Percentiles rank a stretch among this genome's conserved stretches.
Conservation (phyloP, 1,140 invertebrate genomes). For the Drosophila erecta region DNA sequence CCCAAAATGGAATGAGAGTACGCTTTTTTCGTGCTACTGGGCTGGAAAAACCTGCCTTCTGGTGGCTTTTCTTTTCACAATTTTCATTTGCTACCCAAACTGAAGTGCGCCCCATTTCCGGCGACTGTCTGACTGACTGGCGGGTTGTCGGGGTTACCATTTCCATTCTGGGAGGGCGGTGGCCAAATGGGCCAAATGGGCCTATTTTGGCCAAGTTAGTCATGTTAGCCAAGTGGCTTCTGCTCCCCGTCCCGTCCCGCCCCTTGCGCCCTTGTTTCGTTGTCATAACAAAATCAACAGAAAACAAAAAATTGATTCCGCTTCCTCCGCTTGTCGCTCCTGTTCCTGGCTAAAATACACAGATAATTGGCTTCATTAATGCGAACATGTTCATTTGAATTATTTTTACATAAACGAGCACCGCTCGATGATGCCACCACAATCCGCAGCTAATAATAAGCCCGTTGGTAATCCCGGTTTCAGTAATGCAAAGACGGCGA, state of each 20-base stretch:
- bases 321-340: too few species aligned
- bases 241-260: constrained; percentile 14
- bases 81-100: constrained; percentile 25
- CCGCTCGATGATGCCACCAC: too few species aligned
- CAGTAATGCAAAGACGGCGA: constrained; percentile 83
- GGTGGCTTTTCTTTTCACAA: constrained; percentile 5
- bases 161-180: too few species aligned
- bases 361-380: constrained; percentile 48
- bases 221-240: too few species aligned
- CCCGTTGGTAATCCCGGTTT: constrained; percentile 29
- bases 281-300: constrained; percentile 81
- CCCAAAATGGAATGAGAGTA: constrained; percentile 1
- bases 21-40: too few species aligned
- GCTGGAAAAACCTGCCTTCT: background rate
- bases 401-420: constrained; percentile 36
- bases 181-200: constrained; percentile 4
- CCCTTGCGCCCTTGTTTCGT: constrained; percentile 62
- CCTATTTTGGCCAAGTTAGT: constrained; percentile 24
- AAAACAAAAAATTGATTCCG: constrained; percentile 36
- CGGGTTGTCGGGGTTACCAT: constrained; percentile 39
- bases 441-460: background rate
- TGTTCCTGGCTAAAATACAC: background rate
- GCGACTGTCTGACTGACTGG: background rate
- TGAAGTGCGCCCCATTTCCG: constrained; percentile 19
- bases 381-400: constrained; percentile 44